Conservation (phyloP, 2,113 vertebrate genomes). For the Oncorhynchus keta region DNA sequence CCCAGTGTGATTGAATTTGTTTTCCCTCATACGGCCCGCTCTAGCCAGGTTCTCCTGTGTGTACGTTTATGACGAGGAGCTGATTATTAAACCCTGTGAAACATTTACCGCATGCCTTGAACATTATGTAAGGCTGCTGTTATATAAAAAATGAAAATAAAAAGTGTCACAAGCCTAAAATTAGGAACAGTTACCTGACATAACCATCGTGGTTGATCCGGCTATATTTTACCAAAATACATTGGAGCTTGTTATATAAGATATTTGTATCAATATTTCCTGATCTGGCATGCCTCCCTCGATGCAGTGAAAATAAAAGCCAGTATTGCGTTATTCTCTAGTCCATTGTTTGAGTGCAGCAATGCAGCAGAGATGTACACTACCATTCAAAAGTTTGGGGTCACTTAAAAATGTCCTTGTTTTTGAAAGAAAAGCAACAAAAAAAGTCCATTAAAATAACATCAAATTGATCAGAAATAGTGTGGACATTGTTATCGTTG, state of each 20-base stretch:
- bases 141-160: slow-evolving; percentile 7
- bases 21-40: not conserved
- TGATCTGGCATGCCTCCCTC: too few species aligned
- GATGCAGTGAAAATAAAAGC: not conserved
- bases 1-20: slow-evolving; percentile 23
- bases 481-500: too few species aligned
- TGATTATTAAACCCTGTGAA: slow-evolving; percentile 20
- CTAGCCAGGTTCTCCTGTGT: not conserved
- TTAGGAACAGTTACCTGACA: not conserved
- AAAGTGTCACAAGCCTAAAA: not conserved
- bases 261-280: too few species aligned
- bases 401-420: too few species aligned
- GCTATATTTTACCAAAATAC: not conserved
- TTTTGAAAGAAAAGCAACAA: too few species aligned
- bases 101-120: slow-evolving; percentile 3
- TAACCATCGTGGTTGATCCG: not conserved
- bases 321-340: not conserved
- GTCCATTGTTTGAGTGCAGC: not conserved
- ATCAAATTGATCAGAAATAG: too few species aligned
- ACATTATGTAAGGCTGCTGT: slow-evolving; percentile 31
- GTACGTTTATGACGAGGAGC: slow-evolving; percentile 25
- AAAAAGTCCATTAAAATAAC: too few species aligned
- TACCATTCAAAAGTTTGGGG: too few species aligned
- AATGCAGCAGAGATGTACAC: not conserved
- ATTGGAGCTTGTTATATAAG: not conserved